Percentiles rank a stretch among this genome's conserved stretches.
These are phyloP conservation scores for Schlechtendalia chinensis DNA, from an alignment of 1,140 invertebrate genomes.

Conservation along the genomic window DNA sequence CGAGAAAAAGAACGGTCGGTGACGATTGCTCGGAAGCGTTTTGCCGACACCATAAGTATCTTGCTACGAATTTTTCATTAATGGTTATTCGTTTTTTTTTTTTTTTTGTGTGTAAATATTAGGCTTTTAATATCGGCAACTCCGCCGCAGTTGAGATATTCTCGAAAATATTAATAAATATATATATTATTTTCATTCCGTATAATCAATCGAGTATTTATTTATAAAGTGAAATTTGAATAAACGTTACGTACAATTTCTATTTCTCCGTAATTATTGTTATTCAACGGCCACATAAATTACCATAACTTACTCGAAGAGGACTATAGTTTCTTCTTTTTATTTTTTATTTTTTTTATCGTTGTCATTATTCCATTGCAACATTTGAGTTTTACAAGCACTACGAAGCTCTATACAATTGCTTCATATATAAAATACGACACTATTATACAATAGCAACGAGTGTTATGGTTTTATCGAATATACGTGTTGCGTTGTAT, in stretches of 20 bases:
- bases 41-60: too few relatives aligned
- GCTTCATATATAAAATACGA: not conserved
- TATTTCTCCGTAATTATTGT: conserved; percentile 1
- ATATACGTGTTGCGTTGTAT: not conserved
- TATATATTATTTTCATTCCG: conserved; percentile 3
- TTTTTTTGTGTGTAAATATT: too few relatives aligned
- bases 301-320: not conserved
- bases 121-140: too few relatives aligned
- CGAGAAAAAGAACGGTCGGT: too few relatives aligned
- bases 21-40: too few relatives aligned
- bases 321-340: not conserved
- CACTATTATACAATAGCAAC: not conserved
- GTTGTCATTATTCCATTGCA: not conserved
- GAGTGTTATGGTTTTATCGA: not conserved
- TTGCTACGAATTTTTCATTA: too few relatives aligned
- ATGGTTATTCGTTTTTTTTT: too few relatives aligned
- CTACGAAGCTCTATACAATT: not conserved
- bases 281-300: not conserved
- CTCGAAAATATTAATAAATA: too few relatives aligned
- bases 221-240: not conserved
- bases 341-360: not conserved
- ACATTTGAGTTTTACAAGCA: not conserved
- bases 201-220: not conserved
- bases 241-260: not conserved
- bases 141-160: too few relatives aligned